Evolutionary conservation across 2,888 invertebrate species (phyloP), one percentile per base, ranked within the genome.

Genomic region (Sylvicola fuscatus): DNA sequence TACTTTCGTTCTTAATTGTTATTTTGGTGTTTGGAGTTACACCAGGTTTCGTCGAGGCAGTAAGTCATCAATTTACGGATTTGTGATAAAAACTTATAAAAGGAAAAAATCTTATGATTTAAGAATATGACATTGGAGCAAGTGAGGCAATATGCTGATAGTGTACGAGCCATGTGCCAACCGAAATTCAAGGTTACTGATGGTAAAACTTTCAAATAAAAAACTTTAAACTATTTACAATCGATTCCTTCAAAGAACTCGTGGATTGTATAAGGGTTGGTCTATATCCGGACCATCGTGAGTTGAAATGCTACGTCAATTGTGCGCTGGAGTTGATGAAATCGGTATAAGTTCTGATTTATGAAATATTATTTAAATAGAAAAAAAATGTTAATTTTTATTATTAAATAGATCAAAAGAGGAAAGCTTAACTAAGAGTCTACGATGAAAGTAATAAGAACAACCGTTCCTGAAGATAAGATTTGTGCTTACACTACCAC

Each of bases 161-260:
- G n/a, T n/a, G n/a, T n/a, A 55, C 58, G 74, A 33, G 72, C 71
- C 46, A 58, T 68, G 1, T 78, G 77, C 43, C 58, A 65, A 39
- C 68, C 70, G 2, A 78, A 76, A 56, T 64, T 62, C 37, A 67
- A 68, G 44, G 62, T 58, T 7, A 58, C 62, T 32, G 60, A 65
- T 42, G 71, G 72, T 72, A 52, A 58, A 45, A 42, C 34, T n/a
- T n/a, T n/a, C n/a, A n/a, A 10, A 30, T 28, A 42, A 31, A 28
- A 36, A 32, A 34, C 33, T 35, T 30, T 32, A 14, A 43, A 44
- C 41, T 36, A 37, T 47, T 49, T 50, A 21, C 4, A n/a, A n/a
- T n/a, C n/a, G n/a, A 50, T 50, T 32, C 5, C 32, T 8, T 32
- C 15, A 17, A 13, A 47, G 56, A 48, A 14, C 41, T 48, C 1